Evolutionary conservation across 1,140 invertebrate species (phyloP).

Genomic region (Diachasma alloeum): DNA sequence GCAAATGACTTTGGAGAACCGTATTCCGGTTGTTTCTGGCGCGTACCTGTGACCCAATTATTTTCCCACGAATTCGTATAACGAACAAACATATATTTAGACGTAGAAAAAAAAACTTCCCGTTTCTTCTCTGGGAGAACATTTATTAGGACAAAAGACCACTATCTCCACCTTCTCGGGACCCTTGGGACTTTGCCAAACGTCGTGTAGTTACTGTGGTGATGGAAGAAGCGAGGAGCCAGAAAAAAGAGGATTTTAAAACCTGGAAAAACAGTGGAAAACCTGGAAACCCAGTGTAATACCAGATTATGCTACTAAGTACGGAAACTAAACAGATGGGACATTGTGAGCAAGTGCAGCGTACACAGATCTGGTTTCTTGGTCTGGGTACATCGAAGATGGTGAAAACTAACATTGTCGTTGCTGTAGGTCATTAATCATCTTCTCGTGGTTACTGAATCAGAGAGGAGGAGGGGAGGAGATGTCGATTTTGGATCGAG

Average conservation of each 20-base stretch:
- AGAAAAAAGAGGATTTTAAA: not conserved
- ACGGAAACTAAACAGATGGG: conserved; percentile 4
- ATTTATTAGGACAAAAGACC: not conserved
- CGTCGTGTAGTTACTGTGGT: not conserved
- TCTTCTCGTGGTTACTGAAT: no score
- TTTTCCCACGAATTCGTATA: no score
- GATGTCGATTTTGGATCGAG: no score
- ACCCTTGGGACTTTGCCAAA: not conserved
- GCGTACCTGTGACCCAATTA: no score
- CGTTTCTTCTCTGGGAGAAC: not conserved
- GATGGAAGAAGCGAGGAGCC: not conserved
- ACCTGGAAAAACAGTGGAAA: not conserved
- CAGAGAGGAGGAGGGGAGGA: no score
- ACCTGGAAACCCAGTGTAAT: not conserved
- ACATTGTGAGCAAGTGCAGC: not conserved
- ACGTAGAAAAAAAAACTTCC: not conserved
- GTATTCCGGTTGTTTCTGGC: no score
- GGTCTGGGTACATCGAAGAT: not conserved
- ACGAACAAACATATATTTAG: not conserved
- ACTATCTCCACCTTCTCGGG: not conserved
- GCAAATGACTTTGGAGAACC: no score
- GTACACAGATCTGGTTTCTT: not conserved
- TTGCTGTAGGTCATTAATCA: no score
- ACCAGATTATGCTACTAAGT: conserved; percentile 4
- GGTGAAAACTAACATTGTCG: not conserved